These are phyloP conservation scores for Amniataba percoides DNA, from an alignment of 2,797 vertebrate species.

Conservation along the genomic window DNA sequence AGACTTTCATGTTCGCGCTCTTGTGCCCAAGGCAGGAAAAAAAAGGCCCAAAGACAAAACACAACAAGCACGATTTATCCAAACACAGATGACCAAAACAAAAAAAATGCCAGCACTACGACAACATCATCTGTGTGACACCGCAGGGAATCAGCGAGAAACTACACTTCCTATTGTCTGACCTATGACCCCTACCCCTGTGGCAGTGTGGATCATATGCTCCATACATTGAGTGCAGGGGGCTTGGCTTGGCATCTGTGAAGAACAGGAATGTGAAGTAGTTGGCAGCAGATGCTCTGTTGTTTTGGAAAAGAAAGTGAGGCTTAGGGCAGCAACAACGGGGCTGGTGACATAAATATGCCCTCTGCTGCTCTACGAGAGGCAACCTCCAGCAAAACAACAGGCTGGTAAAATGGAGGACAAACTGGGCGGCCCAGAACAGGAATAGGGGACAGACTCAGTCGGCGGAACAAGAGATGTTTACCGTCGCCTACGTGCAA, in stretches of 20 bases:
- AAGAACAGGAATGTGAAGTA: conserved; percentile 80
- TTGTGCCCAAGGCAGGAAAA: neutral
- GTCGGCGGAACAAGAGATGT: conserved; percentile 48
- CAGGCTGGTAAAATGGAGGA: conserved; percentile 80
- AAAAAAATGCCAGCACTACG: neutral
- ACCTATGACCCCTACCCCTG: conserved; percentile 78
- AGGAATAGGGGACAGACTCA: conserved; percentile 53
- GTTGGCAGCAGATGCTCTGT: conserved; percentile 79
- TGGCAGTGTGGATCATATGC: conserved; percentile 68
- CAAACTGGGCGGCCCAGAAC: conserved; percentile 60
- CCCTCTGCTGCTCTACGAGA: conserved; percentile 75
- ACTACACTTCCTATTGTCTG: conserved; percentile 64
- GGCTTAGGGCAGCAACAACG: conserved; percentile 65
- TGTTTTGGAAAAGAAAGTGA: conserved; percentile 75
- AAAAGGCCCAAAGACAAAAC: conserved; percentile 11
- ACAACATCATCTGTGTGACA: conserved; percentile 33
- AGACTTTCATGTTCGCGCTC: conserved; percentile 4
- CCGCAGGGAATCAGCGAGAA: conserved; percentile 23
- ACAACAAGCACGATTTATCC: neutral
- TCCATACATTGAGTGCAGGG: conserved; percentile 69
- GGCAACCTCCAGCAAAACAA: conserved; percentile 69
- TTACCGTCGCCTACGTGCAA: conserved; percentile 44
- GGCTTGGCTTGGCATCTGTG: conserved; percentile 69
- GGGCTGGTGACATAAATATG: conserved; percentile 78
- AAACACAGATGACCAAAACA: neutral